Conservation (phyloP, 2,113 vertebrate genomes). For the Opisthocomus hoazin region DNA sequence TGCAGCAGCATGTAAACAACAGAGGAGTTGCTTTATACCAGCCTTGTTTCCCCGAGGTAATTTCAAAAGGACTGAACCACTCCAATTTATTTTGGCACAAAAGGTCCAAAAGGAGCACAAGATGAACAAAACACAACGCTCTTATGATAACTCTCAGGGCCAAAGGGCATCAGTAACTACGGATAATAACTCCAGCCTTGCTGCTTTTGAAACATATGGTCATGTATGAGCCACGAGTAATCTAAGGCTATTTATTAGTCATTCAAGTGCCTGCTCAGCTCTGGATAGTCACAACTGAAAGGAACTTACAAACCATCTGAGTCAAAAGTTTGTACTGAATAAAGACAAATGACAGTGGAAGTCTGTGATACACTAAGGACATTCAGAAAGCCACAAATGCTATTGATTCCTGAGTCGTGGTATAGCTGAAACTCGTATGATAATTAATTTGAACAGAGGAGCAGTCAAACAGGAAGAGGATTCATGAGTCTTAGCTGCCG, state of each 20-base stretch:
- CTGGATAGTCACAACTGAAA: not conserved
- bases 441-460: not conserved
- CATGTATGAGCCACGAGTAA: not conserved
- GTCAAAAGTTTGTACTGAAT: not conserved
- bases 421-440: not conserved
- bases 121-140: not conserved
- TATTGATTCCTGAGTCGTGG: not conserved
- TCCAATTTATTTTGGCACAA: not conserved
- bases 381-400: not conserved
- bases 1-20: not conserved
- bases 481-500: not conserved
- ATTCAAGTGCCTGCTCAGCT: not conserved
- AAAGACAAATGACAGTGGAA: not conserved
- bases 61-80: not conserved
- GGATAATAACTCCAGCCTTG: not conserved
- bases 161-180: not conserved
- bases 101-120: not conserved
- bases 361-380: not conserved
- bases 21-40: not conserved
- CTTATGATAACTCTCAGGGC: not conserved
- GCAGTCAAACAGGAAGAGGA: conserved; percentile 37
- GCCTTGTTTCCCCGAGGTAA: not conserved
- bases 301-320: not conserved
- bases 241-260: not conserved
- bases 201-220: not conserved